Evolutionary conservation across 1,140 invertebrate species (phyloP).

Genomic region (Sinonovacula constricta): DNA sequence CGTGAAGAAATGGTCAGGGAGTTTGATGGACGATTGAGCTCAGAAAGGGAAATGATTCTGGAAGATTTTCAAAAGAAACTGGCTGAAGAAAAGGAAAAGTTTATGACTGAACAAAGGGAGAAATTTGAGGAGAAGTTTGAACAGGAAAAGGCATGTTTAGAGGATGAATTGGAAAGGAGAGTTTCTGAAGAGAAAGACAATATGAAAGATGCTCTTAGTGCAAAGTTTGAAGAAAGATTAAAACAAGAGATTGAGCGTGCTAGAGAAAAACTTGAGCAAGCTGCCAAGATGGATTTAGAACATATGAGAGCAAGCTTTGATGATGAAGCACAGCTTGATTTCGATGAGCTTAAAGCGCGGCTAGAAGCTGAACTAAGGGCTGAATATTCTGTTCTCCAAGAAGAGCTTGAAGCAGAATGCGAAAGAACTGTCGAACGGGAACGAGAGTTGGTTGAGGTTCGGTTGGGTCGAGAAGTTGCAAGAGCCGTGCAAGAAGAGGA

Average conservation of each 20-base stretch:
- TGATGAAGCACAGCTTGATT: conserved; percentile 29
- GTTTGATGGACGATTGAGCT: too few species aligned
- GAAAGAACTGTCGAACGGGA: conserved; percentile 44
- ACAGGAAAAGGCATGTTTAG: neutral
- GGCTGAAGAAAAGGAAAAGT: too few species aligned
- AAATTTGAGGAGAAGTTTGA: neutral
- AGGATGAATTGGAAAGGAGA: conserved; percentile 18
- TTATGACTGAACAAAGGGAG: too few species aligned
- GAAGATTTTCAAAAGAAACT: too few species aligned
- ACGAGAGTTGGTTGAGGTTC: conserved; percentile 28
- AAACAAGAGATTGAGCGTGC: conserved; percentile 32
- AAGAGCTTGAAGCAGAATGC: conserved; percentile 28
- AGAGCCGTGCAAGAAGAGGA: conserved; percentile 21
- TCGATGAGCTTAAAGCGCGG: conserved; percentile 37
- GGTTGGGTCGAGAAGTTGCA: conserved; percentile 24
- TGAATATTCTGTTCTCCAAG: conserved; percentile 15
- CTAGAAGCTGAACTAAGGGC: conserved; percentile 30
- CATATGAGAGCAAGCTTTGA: conserved; percentile 47
- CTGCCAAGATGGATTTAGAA: conserved; percentile 42
- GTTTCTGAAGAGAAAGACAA: neutral
- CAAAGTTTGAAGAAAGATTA: conserved; percentile 41
- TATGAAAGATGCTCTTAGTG: conserved; percentile 22
- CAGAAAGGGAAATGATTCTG: too few species aligned
- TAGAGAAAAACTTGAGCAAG: conserved; percentile 32
- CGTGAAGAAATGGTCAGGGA: too few species aligned